Conservation (phyloP, 2,113 vertebrate species). For the Setophaga kirtlandii region DNA sequence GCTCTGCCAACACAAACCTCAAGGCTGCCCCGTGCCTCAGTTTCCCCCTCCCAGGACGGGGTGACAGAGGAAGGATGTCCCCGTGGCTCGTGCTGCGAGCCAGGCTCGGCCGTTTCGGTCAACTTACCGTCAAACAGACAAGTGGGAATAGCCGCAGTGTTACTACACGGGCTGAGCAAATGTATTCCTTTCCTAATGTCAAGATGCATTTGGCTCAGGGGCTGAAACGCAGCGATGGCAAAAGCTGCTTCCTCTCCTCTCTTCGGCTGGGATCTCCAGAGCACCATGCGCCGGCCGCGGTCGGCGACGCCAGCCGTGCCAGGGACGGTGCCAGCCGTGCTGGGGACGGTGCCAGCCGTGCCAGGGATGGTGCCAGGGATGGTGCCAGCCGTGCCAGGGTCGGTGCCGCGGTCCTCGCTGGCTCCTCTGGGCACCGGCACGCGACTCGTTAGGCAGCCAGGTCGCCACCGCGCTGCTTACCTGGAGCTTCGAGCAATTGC, state of each 20-base stretch:
- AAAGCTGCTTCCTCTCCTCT: conserved; percentile 56
- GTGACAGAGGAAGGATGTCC: background rate
- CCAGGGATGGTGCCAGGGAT: background rate
- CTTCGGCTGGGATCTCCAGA: conserved; percentile 18
- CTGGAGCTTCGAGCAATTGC: conserved; percentile 94
- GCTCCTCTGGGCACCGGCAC: background rate
- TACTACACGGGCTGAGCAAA: conserved; percentile 69
- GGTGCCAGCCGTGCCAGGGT: background rate
- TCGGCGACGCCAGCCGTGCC: background rate
- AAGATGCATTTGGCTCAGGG: conserved; percentile 72
- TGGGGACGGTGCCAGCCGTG: background rate
- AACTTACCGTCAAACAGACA: conserved; percentile 58
- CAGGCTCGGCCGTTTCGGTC: background rate
- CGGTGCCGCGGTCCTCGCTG: background rate
- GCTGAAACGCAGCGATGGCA: conserved; percentile 55
- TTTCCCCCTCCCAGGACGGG: background rate
- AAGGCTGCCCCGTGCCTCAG: background rate
- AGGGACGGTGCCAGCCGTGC: background rate
- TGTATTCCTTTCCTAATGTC: conserved; percentile 69
- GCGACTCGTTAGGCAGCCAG: background rate
- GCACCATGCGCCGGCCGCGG: conserved; percentile 1
- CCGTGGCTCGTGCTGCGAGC: background rate
- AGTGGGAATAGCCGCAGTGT: conserved; percentile 47
- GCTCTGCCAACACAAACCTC: background rate
- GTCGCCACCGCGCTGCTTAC: conserved; percentile 78